Evolutionary conservation across 2,888 invertebrate species (phyloP).

Genomic region (Tolmerus cingulatus): DNA sequence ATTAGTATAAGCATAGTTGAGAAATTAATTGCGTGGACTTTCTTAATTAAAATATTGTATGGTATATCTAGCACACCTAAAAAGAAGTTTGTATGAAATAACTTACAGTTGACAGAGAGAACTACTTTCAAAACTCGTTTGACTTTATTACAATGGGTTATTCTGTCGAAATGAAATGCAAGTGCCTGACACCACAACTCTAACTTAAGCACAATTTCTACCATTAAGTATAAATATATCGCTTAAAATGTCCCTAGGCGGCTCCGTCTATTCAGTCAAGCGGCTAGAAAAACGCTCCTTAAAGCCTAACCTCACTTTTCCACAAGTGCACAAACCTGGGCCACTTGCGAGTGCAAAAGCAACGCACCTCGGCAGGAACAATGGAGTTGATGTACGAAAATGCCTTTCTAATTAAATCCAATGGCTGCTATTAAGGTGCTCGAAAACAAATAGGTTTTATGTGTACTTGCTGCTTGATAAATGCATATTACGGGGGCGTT

Average conservation of each 20-base stretch:
- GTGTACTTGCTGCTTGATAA: constrained; percentile 20
- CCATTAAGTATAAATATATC: not conserved
- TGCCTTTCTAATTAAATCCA: constrained; percentile 12
- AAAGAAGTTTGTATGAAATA: not conserved
- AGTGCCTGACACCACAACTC: not conserved
- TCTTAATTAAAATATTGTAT: not conserved
- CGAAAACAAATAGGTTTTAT: constrained; percentile 32
- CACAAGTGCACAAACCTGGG: not conserved
- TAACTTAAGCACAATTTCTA: not conserved
- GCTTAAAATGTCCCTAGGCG: not conserved
- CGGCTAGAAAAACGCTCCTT: not conserved
- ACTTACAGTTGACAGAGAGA: not conserved
- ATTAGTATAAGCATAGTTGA: not conserved
- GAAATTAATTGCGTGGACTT: not conserved
- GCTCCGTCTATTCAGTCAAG: not conserved
- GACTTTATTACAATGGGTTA: not conserved
- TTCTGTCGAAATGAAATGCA: not conserved
- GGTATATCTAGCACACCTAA: not conserved
- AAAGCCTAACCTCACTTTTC: not conserved
- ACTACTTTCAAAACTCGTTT: not conserved
- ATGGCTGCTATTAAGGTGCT: constrained; percentile 7
- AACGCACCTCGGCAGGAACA: not conserved
- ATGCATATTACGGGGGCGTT: constrained; percentile 24
- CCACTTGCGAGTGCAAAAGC: not conserved
- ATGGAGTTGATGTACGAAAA: not conserved